Conservation (phyloP, 1,140 invertebrate genomes). For the Dendroctonus ponderosae region DNA sequence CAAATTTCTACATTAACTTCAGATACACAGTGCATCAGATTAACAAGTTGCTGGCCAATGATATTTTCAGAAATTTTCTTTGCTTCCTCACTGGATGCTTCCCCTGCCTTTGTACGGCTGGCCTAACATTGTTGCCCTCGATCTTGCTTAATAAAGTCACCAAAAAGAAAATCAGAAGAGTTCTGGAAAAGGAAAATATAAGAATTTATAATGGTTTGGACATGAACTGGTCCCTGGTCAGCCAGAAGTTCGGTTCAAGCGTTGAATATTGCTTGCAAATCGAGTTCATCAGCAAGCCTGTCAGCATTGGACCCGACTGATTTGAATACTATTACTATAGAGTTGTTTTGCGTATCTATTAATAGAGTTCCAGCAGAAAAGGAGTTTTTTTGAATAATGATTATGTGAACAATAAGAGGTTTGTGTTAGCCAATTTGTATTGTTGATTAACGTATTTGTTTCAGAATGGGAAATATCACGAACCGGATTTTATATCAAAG, state of each 20-base stretch:
- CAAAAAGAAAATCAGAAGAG: conserved; percentile 21
- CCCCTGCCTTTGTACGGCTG: conserved; percentile 28
- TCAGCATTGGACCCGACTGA: conserved; percentile 10
- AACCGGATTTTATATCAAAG: conserved; percentile 68
- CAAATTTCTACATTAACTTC: background rate
- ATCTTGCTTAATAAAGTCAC: conserved; percentile 28
- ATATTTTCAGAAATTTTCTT: conserved; percentile 21
- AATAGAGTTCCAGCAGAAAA: no score
- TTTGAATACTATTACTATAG: background rate
- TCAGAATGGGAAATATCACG: conserved; percentile 72
- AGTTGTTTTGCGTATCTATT: no score
- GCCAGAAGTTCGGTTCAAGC: conserved; percentile 24
- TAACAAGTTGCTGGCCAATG: conserved; percentile 18
- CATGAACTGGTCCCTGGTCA: conserved; percentile 29
- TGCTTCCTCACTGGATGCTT: conserved; percentile 21
- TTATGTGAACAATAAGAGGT: no score
- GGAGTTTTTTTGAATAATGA: no score
- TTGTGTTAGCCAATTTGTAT: no score
- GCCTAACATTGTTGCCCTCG: conserved; percentile 23
- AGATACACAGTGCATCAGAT: conserved; percentile 32
- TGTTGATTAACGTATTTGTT: background rate
- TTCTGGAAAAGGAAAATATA: conserved; percentile 31
- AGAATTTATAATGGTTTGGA: conserved; percentile 33
- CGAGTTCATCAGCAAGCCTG: conserved; percentile 16
- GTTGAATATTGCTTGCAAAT: conserved; percentile 35